Evolutionary conservation across 2,113 vertebrate species (phyloP), one percentile per base, ranked within the genome.

Genomic region (Charina bottae): DNA sequence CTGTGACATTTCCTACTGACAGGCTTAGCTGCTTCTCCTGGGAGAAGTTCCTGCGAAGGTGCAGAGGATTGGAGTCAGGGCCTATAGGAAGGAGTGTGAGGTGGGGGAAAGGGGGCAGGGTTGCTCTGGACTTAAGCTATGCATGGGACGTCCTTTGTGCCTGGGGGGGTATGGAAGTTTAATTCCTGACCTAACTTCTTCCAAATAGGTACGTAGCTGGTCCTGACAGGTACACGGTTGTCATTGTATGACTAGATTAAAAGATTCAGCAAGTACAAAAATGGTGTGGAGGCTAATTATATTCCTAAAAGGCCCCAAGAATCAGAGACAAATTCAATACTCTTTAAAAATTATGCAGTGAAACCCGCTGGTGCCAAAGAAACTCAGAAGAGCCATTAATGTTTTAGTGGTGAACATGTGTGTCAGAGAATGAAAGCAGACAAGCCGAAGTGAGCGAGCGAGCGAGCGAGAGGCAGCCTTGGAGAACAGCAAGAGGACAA

Each of bases 181-280:
- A 94, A 95, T 93, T 46, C 1, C 90, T 95, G 95, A 94, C 92
- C 95, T 72, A 62, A 94, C 49, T 11, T 92, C 91, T 94, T 37
- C 90, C 1, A 9, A 7, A 0, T 58, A 23, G n/a, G 87, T 83
- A 89, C 90, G 6, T 59, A 15, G 91, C 91, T 91, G 92, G 53
- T 94, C 92, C 94, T n/a, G 0, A 92, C 91, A 92, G 49, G 72
- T 92, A 84, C 89, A 92, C 86, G 28, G 58, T 92, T 68, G 94
- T 93, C 93, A 94, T 92, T 59, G 68, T 37, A 33, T 1, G 9
- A 90, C 59, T 92, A 53, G 85, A 90, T 88, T 62, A 88, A 90
- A 95, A 89, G 92, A 54, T 89, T 85, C 49, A 83, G 92, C 87
- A 83, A 91, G 90, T 33, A 90, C 83, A 90, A 49, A 92, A 78